Evolutionary conservation across 2,888 invertebrate genomes (phyloP).

Genomic region (Boloria selene): DNA sequence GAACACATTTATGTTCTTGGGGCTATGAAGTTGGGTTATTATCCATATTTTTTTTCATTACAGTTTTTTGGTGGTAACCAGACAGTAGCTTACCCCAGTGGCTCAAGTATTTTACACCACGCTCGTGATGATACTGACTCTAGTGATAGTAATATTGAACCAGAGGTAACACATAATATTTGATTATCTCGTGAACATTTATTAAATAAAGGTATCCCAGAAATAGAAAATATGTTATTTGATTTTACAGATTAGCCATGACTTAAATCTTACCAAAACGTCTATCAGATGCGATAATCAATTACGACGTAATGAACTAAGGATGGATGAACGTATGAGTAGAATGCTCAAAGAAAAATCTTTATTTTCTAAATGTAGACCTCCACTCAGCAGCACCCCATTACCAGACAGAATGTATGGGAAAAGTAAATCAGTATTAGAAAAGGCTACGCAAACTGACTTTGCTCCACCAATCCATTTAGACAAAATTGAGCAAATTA

Average conservation of each 20-base stretch:
- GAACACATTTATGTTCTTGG: too few species aligned
- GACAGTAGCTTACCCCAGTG: conserved; percentile 9
- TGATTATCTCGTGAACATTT: background rate
- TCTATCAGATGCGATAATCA: conserved; percentile 33
- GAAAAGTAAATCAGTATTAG: conserved; percentile 45
- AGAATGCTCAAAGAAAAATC: conserved; percentile 29
- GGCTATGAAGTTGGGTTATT: background rate
- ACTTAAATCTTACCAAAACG: conserved; percentile 34
- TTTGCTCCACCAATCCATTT: conserved; percentile 34
- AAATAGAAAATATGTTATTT: background rate
- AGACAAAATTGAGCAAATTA: conserved; percentile 52
- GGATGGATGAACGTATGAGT: conserved; percentile 24
- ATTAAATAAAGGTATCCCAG: background rate
- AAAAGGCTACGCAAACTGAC: conserved; percentile 61
- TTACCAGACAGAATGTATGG: conserved; percentile 42
- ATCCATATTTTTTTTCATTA: background rate
- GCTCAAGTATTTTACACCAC: conserved; percentile 13
- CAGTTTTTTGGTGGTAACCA: conserved; percentile 29
- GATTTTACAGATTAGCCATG: conserved; percentile 34
- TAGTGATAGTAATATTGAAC: conserved; percentile 47
- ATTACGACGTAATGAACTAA: conserved; percentile 26
- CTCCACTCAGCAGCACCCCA: conserved; percentile 54
- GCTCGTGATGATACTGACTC: conserved; percentile 39
- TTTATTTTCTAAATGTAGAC: conserved; percentile 39
- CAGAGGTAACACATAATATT: conserved; percentile 42